A percentile compares a stretch with the other conserved stretches of the same genome.
Evolutionary conservation across 2,113 vertebrate genomes (phyloP).

Genomic region (Corythornis cristatus): DNA sequence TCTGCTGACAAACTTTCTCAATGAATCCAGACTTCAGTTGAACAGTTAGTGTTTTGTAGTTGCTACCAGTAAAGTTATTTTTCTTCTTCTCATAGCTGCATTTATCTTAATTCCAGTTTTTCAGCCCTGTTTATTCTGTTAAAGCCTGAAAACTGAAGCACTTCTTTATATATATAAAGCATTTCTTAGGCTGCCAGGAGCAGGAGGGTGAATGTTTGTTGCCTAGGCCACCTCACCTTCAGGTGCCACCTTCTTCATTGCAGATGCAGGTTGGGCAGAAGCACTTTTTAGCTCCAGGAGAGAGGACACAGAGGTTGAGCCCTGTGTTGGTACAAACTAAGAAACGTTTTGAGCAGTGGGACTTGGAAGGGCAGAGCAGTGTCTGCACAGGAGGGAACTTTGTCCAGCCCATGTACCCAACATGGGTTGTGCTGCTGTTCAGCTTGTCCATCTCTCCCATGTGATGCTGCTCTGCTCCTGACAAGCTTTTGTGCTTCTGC

Average conservation of each 20-base stretch:
- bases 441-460: fast-evolving
- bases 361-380: neutral
- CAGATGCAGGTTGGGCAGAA: neutral
- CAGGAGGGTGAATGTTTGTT: neutral
- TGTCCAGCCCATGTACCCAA: neutral
- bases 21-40: neutral
- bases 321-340: neutral
- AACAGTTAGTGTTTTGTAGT: neutral
- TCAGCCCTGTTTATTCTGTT: neutral
- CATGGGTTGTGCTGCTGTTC: neutral
- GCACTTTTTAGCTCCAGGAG: neutral
- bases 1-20: neutral
- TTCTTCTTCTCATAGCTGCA: neutral
- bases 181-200: neutral
- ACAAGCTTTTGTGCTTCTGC: neutral
- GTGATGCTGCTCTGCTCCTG: neutral
- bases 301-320: neutral
- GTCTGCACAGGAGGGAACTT: neutral
- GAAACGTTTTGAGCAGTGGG: neutral
- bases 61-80: neutral
- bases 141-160: neutral
- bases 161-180: too few species aligned
- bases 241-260: fast-evolving
- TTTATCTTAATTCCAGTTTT: neutral
- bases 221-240: neutral